These are phyloP conservation scores for Watsonalla binaria DNA, from an alignment of 2,888 invertebrate species.

Conservation along the genomic window DNA sequence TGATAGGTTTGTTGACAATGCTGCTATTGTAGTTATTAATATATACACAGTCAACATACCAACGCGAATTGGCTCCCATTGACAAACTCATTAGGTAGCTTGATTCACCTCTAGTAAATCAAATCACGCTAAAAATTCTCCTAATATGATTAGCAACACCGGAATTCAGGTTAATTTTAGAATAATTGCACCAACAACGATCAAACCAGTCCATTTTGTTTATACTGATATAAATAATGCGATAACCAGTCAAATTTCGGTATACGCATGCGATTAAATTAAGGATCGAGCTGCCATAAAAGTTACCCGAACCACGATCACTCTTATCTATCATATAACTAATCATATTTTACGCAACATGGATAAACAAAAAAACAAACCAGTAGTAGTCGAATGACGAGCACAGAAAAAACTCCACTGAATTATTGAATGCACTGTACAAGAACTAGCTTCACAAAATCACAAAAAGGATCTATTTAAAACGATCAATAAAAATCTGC, in stretches of 20 bases:
- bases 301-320: slow-evolving; percentile 60
- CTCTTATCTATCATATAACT: slow-evolving; percentile 45
- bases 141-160: slow-evolving; percentile 1
- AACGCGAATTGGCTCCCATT: slow-evolving; percentile 13
- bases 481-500: slow-evolving; percentile 46
- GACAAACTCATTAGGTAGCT: slow-evolving; percentile 30
- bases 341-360: slow-evolving; percentile 38
- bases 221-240: slow-evolving; percentile 2
- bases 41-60: slow-evolving; percentile 9
- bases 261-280: slow-evolving; percentile 1
- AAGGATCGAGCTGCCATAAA: slow-evolving; percentile 12
- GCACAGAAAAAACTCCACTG: slow-evolving; percentile 31
- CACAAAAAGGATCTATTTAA: slow-evolving; percentile 45
- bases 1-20: slow-evolving; percentile 45
- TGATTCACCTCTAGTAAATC: slow-evolving; percentile 16
- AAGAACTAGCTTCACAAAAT: slow-evolving; percentile 32
- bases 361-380: slow-evolving; percentile 37
- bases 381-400: slow-evolving; percentile 16
- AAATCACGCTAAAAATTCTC: slow-evolving; percentile 3
- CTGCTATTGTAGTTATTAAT: slow-evolving; percentile 23
- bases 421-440: slow-evolving; percentile 18
- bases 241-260: not conserved
- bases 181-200: not conserved
- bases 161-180: not conserved
- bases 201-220: slow-evolving; percentile 7